A percentile compares a stretch with the other conserved stretches of the same genome.
These are phyloP conservation scores for Coracias cyanogaster DNA, from an alignment of 2,797 vertebrate genomes.

Conservation along the genomic window DNA sequence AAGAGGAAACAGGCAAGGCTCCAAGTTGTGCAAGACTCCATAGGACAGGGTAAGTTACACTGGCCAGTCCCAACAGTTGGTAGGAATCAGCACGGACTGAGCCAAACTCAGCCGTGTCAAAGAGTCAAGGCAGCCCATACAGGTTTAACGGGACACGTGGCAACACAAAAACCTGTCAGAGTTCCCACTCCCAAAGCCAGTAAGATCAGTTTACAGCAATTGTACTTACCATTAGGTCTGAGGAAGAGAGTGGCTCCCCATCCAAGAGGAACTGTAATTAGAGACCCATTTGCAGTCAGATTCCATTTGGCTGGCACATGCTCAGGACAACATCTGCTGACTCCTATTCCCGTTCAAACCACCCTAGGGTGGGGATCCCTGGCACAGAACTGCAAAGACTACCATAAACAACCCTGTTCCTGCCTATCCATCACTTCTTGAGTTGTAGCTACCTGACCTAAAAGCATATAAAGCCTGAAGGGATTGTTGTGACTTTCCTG, in stretches of 20 bases:
- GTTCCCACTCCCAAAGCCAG: neutral
- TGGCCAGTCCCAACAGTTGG: neutral
- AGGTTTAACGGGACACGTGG: neutral
- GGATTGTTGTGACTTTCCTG: neutral
- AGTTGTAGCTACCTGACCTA: neutral
- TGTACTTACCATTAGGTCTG: constrained; percentile 87
- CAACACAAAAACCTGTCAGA: neutral
- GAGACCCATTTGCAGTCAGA: constrained; percentile 49
- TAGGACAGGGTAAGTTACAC: neutral
- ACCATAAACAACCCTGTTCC: constrained; percentile 20
- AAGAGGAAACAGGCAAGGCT: constrained; percentile 16
- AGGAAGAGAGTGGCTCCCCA: constrained; percentile 81
- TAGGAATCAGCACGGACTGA: neutral
- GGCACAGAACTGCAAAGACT: constrained; percentile 20
- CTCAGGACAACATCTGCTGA: constrained; percentile 22
- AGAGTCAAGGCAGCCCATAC: neutral
- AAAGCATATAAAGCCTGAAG: neutral
- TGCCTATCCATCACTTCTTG: neutral
- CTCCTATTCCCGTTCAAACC: neutral
- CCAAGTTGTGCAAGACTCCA: neutral
- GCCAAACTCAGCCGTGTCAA: neutral
- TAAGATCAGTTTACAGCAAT: neutral
- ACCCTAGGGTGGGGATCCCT: neutral
- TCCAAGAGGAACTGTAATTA: constrained; percentile 89
- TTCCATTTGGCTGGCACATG: constrained; percentile 27